Evolutionary conservation across 2,113 vertebrate genomes (phyloP).

Genomic region (Cricetomys ansorgei): DNA sequence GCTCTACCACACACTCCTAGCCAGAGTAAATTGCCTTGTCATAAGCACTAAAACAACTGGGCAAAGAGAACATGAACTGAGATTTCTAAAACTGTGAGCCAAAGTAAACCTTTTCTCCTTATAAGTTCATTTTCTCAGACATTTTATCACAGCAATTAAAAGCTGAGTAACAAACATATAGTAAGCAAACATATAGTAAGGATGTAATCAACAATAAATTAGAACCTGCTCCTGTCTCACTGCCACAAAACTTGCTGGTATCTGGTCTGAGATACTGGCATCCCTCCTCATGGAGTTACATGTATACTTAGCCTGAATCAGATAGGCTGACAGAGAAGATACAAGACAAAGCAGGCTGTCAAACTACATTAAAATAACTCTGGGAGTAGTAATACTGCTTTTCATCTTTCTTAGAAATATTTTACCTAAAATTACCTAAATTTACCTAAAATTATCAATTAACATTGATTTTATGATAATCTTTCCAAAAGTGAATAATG

Average conservation of each 20-base stretch:
- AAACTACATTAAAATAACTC: not conserved
- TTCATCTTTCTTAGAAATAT: not conserved
- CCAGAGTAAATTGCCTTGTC: not conserved
- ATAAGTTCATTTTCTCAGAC: rapidly evolving
- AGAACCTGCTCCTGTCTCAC: not conserved
- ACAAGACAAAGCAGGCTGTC: not conserved
- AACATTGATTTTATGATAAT: conserved; percentile 17
- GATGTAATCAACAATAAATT: not conserved
- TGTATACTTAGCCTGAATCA: not conserved
- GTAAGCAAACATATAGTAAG: no score
- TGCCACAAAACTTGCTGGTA: not conserved
- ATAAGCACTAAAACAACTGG: not conserved
- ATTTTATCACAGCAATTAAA: not conserved
- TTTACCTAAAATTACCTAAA: conserved; percentile 10
- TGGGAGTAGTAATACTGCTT: not conserved
- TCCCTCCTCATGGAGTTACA: not conserved
- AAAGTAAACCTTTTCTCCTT: not conserved
- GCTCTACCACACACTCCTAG: not conserved
- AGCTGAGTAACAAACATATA: no score
- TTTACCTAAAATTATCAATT: not conserved
- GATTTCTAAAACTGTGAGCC: not conserved
- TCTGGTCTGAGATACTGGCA: not conserved
- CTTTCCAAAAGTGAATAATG: conserved; percentile 20
- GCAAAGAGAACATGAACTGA: not conserved
- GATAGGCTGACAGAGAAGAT: not conserved